Evolutionary conservation across 2,888 invertebrate species (phyloP).

Genomic region (Gastracanthus pulcherrimus): DNA sequence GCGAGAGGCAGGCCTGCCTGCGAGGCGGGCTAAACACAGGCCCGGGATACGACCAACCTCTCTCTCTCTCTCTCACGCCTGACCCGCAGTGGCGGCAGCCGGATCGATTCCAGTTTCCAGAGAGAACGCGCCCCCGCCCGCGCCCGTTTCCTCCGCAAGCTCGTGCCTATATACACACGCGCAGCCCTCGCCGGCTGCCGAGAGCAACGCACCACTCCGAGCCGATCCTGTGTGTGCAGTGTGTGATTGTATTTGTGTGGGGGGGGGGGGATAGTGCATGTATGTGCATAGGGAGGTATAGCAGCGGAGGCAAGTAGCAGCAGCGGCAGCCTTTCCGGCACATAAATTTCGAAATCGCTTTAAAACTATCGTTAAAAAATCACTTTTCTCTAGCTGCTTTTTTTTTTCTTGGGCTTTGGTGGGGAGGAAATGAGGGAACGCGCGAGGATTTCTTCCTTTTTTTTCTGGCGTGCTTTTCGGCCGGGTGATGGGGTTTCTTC

Average conservation of each 20-base stretch:
- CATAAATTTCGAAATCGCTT: constrained; percentile 54
- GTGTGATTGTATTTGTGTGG: not conserved
- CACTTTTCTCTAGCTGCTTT: not conserved
- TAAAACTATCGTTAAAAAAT: constrained; percentile 54
- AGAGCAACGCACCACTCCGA: too few species aligned
- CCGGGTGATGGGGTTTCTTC: too few species aligned
- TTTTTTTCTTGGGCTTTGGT: not conserved
- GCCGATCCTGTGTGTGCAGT: not conserved
- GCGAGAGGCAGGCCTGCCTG: too few species aligned
- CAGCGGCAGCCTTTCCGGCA: constrained; percentile 41
- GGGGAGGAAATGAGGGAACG: not conserved
- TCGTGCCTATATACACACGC: constrained; percentile 36
- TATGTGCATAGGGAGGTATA: too few species aligned
- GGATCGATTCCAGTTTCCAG: constrained; percentile 67
- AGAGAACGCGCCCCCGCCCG: constrained; percentile 51
- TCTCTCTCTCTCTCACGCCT: not conserved
- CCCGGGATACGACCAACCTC: constrained; percentile 53
- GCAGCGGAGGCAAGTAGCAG: not conserved
- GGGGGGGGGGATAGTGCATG: not conserved
- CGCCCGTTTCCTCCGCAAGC: constrained; percentile 51
- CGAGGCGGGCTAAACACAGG: constrained; percentile 45
- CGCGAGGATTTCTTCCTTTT: not conserved
- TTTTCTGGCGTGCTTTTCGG: not conserved
- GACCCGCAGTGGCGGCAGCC: constrained; percentile 1
- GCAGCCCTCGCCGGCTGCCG: constrained; percentile 23